Percentiles rank a stretch among this genome's conserved stretches.
phyloP scores from a whole-genome alignment of 2,797 vertebrate species.

The Percopsis omiscomaycus region DNA sequence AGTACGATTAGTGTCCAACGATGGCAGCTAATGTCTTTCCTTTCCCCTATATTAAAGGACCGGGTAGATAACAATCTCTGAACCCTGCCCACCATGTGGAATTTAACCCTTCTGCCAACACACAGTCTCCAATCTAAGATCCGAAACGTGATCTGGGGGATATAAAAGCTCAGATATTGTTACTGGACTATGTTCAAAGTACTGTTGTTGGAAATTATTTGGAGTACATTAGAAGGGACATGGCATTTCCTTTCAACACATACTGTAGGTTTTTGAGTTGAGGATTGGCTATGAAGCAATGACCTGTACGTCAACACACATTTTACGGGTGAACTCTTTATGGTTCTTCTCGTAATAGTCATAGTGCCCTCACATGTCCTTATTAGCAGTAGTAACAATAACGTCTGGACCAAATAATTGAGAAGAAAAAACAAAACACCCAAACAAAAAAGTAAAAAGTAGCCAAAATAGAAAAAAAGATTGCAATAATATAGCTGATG shows the following conservation, averaged over 20 bases:
- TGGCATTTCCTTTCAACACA: constrained; percentile 9
- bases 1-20: background rate
- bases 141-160: constrained; percentile 11
- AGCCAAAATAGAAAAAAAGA: constrained; percentile 12
- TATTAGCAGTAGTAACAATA: constrained; percentile 41
- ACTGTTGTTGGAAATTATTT: constrained; percentile 11
- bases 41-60: constrained; percentile 9
- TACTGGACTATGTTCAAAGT: constrained; percentile 45
- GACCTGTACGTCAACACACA: too few species aligned
- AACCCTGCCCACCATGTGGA: background rate
- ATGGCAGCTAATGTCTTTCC: constrained; percentile 3
- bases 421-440: constrained; percentile 38
- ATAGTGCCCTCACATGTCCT: constrained; percentile 17
- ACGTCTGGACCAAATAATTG: background rate
- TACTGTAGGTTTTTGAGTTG: background rate
- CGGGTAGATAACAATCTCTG: background rate
- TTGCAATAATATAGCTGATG: constrained; percentile 21
- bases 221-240: constrained; percentile 18
- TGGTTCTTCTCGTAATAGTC: constrained; percentile 2
- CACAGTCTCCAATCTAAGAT: constrained; percentile 7
- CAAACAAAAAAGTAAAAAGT: constrained; percentile 40
- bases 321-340: too few species aligned
- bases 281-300: constrained; percentile 31
- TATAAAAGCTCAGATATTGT: constrained; percentile 23
- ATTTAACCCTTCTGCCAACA: constrained; percentile 1